Conservation (phyloP, 2,797 vertebrate species). For the Phataginus tricuspis region DNA sequence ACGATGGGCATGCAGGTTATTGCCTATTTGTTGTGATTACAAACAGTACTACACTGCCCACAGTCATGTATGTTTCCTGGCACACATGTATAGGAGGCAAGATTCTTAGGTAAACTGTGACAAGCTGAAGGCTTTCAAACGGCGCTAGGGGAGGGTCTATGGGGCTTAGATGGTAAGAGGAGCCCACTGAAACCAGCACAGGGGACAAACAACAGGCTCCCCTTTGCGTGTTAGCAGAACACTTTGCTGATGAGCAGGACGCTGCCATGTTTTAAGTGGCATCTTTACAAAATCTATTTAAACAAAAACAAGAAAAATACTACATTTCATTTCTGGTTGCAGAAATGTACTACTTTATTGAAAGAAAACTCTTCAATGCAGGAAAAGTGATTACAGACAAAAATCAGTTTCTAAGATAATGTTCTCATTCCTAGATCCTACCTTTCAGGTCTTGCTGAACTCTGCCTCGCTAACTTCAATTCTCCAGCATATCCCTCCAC, state of each 20-base stretch:
- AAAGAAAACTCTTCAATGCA: slow-evolving; percentile 4
- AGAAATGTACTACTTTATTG: not conserved
- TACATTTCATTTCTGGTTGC: not conserved
- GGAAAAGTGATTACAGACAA: not conserved
- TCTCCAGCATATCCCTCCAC: not conserved
- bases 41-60: not conserved
- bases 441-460: not conserved
- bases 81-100: not conserved
- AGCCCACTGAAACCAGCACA: not conserved
- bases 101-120: not conserved
- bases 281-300: slow-evolving; percentile 27
- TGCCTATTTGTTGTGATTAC: not conserved
- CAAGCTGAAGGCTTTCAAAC: not conserved
- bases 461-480: not conserved
- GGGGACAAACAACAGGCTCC: not conserved
- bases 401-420: not conserved
- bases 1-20: not conserved
- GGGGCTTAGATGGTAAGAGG: not conserved
- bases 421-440: not conserved
- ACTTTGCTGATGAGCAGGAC: not conserved
- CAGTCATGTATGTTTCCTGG: not conserved
- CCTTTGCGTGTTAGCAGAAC: not conserved
- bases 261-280: not conserved
- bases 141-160: not conserved
- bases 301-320: not conserved